Evolutionary conservation across 2,888 invertebrate genomes (phyloP).

Genomic region (Amaurobius ferox): DNA sequence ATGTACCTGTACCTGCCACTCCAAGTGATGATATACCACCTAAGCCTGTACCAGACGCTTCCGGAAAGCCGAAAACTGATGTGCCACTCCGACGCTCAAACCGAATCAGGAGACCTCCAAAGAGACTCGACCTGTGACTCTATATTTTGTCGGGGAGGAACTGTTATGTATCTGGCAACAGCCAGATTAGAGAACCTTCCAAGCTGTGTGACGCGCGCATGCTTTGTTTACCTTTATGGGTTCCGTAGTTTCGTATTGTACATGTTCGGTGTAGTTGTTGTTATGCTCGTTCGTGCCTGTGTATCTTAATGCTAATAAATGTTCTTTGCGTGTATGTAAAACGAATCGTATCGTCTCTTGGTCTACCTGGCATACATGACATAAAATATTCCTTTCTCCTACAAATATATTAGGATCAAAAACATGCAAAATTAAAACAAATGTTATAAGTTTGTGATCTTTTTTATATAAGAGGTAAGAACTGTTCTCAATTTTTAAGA

Average conservation of each 20-base stretch:
- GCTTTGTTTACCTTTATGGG: slow-evolving; percentile 27
- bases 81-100: slow-evolving; percentile 29
- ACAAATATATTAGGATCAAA: too few species aligned
- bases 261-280: slow-evolving; percentile 42
- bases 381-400: too few species aligned
- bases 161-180: slow-evolving; percentile 47
- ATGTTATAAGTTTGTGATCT: too few species aligned
- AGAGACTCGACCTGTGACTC: slow-evolving; percentile 44
- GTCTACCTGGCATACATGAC: slow-evolving; percentile 34
- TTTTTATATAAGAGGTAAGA: too few species aligned
- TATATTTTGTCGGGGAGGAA: slow-evolving; percentile 38
- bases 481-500: too few species aligned
- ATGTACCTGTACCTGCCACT: too few species aligned
- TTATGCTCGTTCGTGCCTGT: slow-evolving; percentile 44
- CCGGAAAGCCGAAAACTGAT: not conserved
- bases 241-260: slow-evolving; percentile 39
- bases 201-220: slow-evolving; percentile 42
- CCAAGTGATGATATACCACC: slow-evolving; percentile 8
- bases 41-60: slow-evolving; percentile 22
- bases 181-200: slow-evolving; percentile 38
- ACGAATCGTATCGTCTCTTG: slow-evolving; percentile 47
- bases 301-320: slow-evolving; percentile 42
- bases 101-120: slow-evolving; percentile 43
- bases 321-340: slow-evolving; percentile 48
- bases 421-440: too few species aligned